phyloP scores from a whole-genome alignment of 2,113 vertebrate genomes.

The Prunella fulvescens region DNA sequence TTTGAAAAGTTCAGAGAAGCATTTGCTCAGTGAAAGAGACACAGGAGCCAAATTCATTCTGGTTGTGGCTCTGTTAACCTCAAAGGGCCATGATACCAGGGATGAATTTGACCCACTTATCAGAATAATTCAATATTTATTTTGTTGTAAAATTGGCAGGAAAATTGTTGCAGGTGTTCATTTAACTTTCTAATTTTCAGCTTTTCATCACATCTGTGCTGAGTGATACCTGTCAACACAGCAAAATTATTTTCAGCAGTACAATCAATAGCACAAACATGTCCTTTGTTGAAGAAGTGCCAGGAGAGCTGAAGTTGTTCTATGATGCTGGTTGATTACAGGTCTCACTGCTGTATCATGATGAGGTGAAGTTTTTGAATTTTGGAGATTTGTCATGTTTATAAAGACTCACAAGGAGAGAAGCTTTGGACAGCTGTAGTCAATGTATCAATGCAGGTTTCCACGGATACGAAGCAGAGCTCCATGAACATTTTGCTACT shows the following conservation, averaged over 20 bases:
- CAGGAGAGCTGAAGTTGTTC: constrained; percentile 22
- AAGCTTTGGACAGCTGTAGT: neutral
- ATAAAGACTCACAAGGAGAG: neutral
- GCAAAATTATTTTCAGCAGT: constrained; percentile 62
- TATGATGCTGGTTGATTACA: constrained; percentile 15
- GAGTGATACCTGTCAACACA: constrained; percentile 69
- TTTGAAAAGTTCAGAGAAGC: constrained; percentile 11
- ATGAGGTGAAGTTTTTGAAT: neutral
- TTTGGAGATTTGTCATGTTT: neutral
- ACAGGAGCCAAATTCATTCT: constrained; percentile 15
- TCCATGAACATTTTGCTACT: neutral
- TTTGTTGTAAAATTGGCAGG: constrained; percentile 57
- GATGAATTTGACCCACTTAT: constrained; percentile 58
- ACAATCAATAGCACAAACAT: constrained; percentile 53
- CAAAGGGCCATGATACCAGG: constrained; percentile 14
- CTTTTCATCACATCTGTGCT: constrained; percentile 55
- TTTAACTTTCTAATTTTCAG: constrained; percentile 60
- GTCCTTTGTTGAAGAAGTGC: constrained; percentile 62
- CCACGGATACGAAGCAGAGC: neutral
- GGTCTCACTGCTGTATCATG: neutral
- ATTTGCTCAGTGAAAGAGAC: constrained; percentile 6
- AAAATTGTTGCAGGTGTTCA: constrained; percentile 64
- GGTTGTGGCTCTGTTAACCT: neutral
- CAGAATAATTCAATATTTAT: constrained; percentile 60
- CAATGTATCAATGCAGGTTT: neutral